Percentiles rank a stretch among this genome's conserved stretches.
These are phyloP conservation scores for Synergus itoensis DNA, from an alignment of 2,888 invertebrate species.

Conservation along the genomic window DNA sequence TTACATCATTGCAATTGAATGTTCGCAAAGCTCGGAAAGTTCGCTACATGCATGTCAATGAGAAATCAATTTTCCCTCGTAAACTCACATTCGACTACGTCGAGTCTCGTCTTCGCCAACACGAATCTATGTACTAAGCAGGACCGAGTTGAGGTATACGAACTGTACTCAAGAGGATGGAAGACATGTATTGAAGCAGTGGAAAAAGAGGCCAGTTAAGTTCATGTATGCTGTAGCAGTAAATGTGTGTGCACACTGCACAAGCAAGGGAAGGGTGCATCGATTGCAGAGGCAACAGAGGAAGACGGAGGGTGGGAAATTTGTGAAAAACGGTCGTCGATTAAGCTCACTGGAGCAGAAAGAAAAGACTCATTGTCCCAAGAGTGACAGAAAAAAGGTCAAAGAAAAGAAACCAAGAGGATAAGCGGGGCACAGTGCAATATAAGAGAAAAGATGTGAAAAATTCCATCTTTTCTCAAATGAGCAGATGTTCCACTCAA, in stretches of 20 bases:
- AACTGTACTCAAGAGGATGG: slow-evolving; percentile 37
- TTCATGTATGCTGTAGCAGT: slow-evolving; percentile 28
- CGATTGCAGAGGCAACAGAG: slow-evolving; percentile 32
- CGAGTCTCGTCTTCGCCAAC: slow-evolving; percentile 41
- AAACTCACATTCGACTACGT: slow-evolving; percentile 37
- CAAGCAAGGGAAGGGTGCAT: slow-evolving; percentile 42
- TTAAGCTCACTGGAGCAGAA: slow-evolving; percentile 58
- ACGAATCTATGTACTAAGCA: background rate
- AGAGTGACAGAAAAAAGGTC: slow-evolving; percentile 22
- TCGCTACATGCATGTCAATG: slow-evolving; percentile 7
- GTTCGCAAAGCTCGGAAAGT: background rate
- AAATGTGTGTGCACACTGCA: slow-evolving; percentile 48
- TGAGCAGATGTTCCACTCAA: too few species aligned
- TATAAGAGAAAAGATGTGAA: slow-evolving; percentile 5
- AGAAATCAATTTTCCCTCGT: slow-evolving; percentile 42
- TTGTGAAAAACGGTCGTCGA: slow-evolving; percentile 62
- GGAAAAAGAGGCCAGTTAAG: slow-evolving; percentile 41
- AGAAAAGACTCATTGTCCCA: slow-evolving; percentile 60
- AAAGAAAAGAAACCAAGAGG: background rate
- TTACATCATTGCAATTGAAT: background rate
- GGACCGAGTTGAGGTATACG: slow-evolving; percentile 32
- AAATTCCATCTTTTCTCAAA: background rate
- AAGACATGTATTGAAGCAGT: slow-evolving; percentile 37
- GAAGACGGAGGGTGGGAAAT: slow-evolving; percentile 49
- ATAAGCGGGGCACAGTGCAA: slow-evolving; percentile 20